Conservation (phyloP, 2,113 vertebrate genomes). For the Mellivora capensis region DNA sequence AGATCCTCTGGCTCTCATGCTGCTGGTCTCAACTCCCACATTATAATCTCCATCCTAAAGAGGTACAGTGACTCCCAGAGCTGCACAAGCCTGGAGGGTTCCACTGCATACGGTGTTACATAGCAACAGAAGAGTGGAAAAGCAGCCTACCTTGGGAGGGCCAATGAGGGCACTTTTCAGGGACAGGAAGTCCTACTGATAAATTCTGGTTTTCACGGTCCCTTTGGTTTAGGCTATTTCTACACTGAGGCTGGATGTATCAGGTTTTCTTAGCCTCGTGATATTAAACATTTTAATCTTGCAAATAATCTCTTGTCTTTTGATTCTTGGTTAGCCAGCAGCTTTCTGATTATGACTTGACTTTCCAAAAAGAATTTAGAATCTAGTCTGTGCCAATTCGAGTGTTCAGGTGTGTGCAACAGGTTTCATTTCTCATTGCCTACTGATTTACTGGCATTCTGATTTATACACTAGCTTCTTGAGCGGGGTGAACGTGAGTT, state of each 20-base stretch:
- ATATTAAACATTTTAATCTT: background rate
- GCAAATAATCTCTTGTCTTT: background rate
- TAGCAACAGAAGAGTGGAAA: background rate
- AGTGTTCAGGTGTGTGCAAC: background rate
- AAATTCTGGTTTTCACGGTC: background rate
- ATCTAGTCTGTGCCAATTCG: background rate
- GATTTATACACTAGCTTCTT: background rate
- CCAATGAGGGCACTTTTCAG: background rate
- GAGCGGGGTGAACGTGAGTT: background rate
- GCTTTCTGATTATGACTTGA: background rate
- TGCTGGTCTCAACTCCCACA: background rate
- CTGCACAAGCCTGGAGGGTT: background rate
- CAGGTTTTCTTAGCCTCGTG: background rate
- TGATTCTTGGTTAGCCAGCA: background rate
- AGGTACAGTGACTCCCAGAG: background rate
- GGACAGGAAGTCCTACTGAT: background rate
- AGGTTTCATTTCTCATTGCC: background rate
- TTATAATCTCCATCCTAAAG: background rate
- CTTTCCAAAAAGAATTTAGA: background rate
- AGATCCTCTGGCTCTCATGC: background rate
- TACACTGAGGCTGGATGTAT: background rate
- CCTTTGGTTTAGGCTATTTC: background rate
- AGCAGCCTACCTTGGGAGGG: background rate
- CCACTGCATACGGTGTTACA: background rate
- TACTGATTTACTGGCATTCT: background rate